Conservation (phyloP, 2,888 invertebrate genomes). For the Matsumyia berberina region DNA sequence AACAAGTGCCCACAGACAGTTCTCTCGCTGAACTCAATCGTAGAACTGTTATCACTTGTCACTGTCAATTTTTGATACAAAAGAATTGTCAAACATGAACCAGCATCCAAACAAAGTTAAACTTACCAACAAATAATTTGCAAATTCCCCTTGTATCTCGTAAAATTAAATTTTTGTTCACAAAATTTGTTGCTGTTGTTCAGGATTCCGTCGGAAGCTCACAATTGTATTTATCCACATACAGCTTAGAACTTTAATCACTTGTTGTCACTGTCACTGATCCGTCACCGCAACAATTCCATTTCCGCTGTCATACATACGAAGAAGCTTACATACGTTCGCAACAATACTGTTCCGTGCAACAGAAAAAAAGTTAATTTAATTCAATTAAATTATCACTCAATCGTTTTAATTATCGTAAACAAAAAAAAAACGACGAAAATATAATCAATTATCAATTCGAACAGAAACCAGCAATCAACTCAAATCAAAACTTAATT, state of each 20-base stretch:
- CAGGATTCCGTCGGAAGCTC: slow-evolving; percentile 41
- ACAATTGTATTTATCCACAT: slow-evolving; percentile 10
- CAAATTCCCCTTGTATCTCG: neutral
- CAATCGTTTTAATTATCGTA: slow-evolving; percentile 44
- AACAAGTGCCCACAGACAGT: too few relatives aligned
- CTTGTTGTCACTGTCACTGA: slow-evolving; percentile 13
- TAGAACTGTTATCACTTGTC: too few relatives aligned
- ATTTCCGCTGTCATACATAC: neutral
- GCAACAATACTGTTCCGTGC: neutral
- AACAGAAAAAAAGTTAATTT: slow-evolving; percentile 11
- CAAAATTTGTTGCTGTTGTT: neutral
- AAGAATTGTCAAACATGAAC: neutral
- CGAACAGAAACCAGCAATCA: slow-evolving; percentile 50
- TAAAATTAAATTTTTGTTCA: neutral
- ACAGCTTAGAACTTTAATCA: too few relatives aligned
- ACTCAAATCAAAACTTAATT: slow-evolving; percentile 61
- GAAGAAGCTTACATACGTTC: too few relatives aligned
- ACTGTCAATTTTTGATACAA: too few relatives aligned
- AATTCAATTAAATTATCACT: slow-evolving; percentile 53
- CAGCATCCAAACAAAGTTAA: neutral
- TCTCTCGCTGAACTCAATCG: too few relatives aligned
- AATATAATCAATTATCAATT: slow-evolving; percentile 48
- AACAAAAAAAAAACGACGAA: neutral
- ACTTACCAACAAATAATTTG: neutral
- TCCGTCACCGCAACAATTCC: slow-evolving; percentile 3